These are phyloP conservation scores for Cistogaster globosa DNA, from an alignment of 2,888 invertebrate genomes.

Conservation along the genomic window DNA sequence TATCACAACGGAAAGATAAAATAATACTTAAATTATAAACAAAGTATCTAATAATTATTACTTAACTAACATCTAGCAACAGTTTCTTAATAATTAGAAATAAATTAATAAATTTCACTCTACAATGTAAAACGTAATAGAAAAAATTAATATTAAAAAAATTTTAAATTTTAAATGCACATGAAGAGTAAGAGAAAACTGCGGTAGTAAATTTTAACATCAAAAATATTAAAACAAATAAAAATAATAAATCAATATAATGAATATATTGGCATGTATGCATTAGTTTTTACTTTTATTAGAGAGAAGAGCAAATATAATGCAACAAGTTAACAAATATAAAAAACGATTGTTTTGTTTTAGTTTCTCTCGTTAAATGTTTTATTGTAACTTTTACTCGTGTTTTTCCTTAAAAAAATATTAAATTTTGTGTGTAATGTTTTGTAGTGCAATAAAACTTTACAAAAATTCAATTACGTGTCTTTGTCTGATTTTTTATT, in stretches of 20 bases:
- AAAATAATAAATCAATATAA: no score
- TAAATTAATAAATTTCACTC: neutral
- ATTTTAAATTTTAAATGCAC: neutral
- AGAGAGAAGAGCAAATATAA: neutral
- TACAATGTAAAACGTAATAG: neutral
- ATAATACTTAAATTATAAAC: constrained; percentile 3
- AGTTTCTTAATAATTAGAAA: constrained; percentile 11
- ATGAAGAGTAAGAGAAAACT: no score
- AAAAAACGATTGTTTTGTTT: neutral
- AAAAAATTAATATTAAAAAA: neutral
- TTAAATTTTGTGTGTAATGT: neutral
- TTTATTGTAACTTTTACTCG: neutral
- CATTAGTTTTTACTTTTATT: no score
- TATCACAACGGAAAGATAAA: neutral
- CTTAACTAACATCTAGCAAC: constrained; percentile 11
- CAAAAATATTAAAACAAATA: no score
- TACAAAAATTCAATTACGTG: neutral
- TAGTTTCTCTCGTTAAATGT: neutral
- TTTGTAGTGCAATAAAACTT: neutral
- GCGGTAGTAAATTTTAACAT: no score
- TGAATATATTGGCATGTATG: neutral
- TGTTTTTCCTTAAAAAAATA: neutral
- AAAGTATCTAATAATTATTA: constrained; percentile 19
- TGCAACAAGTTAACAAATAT: neutral
- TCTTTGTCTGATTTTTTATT: neutral